A percentile compares a stretch with the other conserved stretches of the same genome.
phyloP scores from a whole-genome alignment of 2,888 invertebrate genomes.

The Drosophila kokeensis region DNA sequence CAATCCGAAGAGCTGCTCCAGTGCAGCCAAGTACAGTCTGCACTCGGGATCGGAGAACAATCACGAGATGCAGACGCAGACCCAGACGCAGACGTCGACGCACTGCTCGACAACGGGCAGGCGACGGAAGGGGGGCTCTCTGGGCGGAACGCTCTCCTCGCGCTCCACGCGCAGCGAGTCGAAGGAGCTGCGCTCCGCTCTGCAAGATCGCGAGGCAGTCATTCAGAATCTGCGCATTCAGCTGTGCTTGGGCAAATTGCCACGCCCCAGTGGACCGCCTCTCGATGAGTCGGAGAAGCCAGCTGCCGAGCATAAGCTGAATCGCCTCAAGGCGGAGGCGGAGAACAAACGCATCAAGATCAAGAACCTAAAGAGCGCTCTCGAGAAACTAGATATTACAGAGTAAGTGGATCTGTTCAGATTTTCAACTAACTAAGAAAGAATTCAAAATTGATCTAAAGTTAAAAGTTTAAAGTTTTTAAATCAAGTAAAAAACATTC shows the following conservation, averaged over 20 bases:
- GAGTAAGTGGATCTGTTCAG: slow-evolving; percentile 88
- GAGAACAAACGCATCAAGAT: slow-evolving; percentile 92
- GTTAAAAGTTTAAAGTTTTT: not conserved
- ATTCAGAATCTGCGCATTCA: slow-evolving; percentile 88
- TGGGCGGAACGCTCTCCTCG: slow-evolving; percentile 80
- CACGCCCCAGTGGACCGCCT: slow-evolving; percentile 85
- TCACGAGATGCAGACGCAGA: slow-evolving; percentile 93
- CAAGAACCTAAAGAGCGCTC: slow-evolving; percentile 91
- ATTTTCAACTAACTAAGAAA: not conserved
- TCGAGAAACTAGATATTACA: slow-evolving; percentile 93
- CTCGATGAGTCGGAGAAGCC: slow-evolving; percentile 86
- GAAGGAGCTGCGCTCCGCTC: slow-evolving; percentile 89
- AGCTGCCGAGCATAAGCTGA: slow-evolving; percentile 87
- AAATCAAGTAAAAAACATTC: not conserved
- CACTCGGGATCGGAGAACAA: slow-evolving; percentile 84
- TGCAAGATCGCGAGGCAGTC: slow-evolving; percentile 92
- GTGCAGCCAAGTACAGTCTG: slow-evolving; percentile 78
- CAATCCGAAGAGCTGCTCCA: slow-evolving; percentile 83
- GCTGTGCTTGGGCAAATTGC: slow-evolving; percentile 83
- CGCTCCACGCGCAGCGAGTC: slow-evolving; percentile 81
- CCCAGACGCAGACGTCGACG: slow-evolving; percentile 89
- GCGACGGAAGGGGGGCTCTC: slow-evolving; percentile 85
- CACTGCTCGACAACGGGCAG: slow-evolving; percentile 85
- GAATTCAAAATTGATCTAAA: not conserved
- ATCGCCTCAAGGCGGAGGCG: slow-evolving; percentile 88